A percentile compares a stretch with the other conserved stretches of the same genome.
Conservation (phyloP, 2,113 vertebrate genomes). For the Craseonycteris thonglongyai region DNA sequence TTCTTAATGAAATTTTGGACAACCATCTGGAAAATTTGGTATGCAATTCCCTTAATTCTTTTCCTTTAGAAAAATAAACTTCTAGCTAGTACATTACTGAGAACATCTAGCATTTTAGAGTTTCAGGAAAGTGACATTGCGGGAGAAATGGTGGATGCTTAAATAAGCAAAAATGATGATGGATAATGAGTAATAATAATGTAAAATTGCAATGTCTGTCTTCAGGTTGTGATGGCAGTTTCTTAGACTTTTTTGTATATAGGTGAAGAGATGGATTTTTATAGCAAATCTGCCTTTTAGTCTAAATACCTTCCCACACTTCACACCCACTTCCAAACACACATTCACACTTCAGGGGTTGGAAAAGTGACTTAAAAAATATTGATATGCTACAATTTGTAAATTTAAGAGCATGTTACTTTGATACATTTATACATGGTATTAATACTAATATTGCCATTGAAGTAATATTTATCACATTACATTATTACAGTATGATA, state of each 20-base stretch:
- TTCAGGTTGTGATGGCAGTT: neutral
- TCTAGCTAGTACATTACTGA: slow-evolving; percentile 17
- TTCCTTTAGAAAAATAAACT: neutral
- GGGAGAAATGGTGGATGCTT: neutral
- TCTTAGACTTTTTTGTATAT: slow-evolving; percentile 37
- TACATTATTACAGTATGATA: neutral
- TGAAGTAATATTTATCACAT: neutral
- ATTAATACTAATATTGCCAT: neutral
- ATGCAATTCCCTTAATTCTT: neutral
- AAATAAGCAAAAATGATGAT: slow-evolving; percentile 40
- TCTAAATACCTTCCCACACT: neutral
- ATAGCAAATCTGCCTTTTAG: slow-evolving; percentile 34
- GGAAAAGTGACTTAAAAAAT: neutral
- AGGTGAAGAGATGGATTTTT: slow-evolving; percentile 1
- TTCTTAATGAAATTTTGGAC: neutral
- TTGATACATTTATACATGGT: neutral
- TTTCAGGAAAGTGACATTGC: slow-evolving; percentile 26
- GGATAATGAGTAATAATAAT: slow-evolving; percentile 35
- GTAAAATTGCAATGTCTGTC: slow-evolving; percentile 29
- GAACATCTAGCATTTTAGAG: slow-evolving; percentile 21
- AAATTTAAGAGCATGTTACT: neutral
- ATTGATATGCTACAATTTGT: neutral
- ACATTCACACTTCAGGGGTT: neutral
- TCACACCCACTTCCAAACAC: slow-evolving; percentile 15
- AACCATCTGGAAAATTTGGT: neutral